phyloP scores from a whole-genome alignment of 2,888 invertebrate species.

The Aphodius granarius region DNA sequence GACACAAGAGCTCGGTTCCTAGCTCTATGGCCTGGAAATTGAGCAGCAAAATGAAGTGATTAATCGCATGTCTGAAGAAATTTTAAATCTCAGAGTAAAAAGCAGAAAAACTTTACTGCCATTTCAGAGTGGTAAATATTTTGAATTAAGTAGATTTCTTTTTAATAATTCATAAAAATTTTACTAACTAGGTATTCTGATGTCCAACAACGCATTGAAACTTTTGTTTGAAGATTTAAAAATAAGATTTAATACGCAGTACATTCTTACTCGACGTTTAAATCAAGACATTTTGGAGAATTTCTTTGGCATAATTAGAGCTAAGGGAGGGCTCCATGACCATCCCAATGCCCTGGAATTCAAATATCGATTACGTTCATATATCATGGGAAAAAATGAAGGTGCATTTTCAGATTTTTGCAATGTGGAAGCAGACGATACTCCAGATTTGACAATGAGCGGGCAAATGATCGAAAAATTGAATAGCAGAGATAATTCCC shows the following conservation, averaged over 20 bases:
- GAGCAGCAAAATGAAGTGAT: neutral
- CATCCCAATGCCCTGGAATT: constrained; percentile 25
- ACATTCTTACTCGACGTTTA: too few relatives aligned
- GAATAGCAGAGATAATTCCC: neutral
- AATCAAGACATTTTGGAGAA: constrained; percentile 16
- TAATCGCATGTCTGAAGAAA: neutral
- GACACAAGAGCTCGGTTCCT: neutral
- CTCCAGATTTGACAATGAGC: neutral
- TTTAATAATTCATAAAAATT: too few relatives aligned
- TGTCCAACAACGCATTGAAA: too few relatives aligned
- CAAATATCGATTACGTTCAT: constrained; percentile 26
- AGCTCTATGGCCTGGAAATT: neutral
- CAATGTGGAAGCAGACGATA: neutral
- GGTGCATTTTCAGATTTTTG: too few relatives aligned
- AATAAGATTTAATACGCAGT: too few relatives aligned
- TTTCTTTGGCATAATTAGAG: constrained; percentile 5
- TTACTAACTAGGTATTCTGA: too few relatives aligned
- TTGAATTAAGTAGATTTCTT: too few relatives aligned
- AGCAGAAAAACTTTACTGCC: neutral
- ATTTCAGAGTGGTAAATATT: neutral
- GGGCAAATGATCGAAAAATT: neutral
- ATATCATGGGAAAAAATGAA: constrained; percentile 27
- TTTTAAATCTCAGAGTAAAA: neutral
- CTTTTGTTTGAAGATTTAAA: too few relatives aligned
- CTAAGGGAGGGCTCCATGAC: constrained; percentile 11